Conservation (phyloP, 2,113 vertebrate species). For the Heliornis fulica region DNA sequence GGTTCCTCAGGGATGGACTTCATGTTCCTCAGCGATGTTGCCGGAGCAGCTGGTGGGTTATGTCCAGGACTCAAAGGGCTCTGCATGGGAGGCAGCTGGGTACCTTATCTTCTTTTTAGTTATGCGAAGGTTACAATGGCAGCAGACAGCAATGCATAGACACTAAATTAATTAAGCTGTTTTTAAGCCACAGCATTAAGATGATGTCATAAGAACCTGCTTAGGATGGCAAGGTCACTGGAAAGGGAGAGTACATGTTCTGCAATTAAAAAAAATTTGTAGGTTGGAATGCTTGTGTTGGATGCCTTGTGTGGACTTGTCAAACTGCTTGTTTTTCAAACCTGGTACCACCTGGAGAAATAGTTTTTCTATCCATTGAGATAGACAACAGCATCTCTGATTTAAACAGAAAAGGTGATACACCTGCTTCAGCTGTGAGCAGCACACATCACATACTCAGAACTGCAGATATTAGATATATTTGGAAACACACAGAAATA, state of each 20-base stretch:
- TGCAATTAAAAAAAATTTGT: background rate
- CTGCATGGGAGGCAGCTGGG: constrained; percentile 35
- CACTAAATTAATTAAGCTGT: constrained; percentile 38
- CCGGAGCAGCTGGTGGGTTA: constrained; percentile 1
- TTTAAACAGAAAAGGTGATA: background rate
- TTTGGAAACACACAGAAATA: background rate
- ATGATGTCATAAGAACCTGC: constrained; percentile 70
- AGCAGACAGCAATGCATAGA: constrained; percentile 4
- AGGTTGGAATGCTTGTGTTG: background rate
- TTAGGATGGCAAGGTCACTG: constrained; percentile 65
- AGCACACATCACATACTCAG: background rate
- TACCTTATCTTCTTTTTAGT: constrained; percentile 43
- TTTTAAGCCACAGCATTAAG: constrained; percentile 62
- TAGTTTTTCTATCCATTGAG: background rate
- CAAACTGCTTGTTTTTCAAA: background rate
- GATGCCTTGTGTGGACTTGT: background rate
- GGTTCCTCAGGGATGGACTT: constrained; percentile 65
- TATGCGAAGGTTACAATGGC: constrained; percentile 43
- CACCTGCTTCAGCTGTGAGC: background rate
- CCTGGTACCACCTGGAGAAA: background rate
- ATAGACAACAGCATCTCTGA: background rate
- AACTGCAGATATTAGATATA: background rate
- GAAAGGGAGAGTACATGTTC: constrained; percentile 34
- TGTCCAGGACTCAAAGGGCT: constrained; percentile 21
- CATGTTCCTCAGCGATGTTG: constrained; percentile 26